These are phyloP conservation scores for Meghimatium bilineatum DNA, from an alignment of 2,888 invertebrate species.

Conservation along the genomic window DNA sequence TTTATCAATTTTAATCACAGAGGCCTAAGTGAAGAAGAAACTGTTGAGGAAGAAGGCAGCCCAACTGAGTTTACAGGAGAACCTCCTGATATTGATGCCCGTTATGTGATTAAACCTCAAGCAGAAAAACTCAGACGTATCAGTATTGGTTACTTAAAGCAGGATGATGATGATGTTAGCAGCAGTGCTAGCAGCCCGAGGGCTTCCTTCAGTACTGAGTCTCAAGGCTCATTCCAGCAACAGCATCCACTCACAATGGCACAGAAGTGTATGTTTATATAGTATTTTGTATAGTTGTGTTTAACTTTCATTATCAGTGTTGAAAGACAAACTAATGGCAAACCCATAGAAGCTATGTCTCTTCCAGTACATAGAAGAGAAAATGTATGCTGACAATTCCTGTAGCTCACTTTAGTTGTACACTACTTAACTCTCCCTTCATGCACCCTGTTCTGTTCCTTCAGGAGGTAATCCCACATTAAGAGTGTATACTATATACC, in stretches of 20 bases:
- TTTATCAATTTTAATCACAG: conserved; percentile 49
- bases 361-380: too few species aligned
- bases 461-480: too few species aligned
- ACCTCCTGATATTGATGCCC: conserved; percentile 66
- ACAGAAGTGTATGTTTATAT: conserved; percentile 31
- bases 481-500: too few species aligned
- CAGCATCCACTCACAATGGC: conserved; percentile 30
- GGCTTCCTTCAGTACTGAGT: conserved; percentile 45
- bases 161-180: conserved; percentile 46
- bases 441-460: too few species aligned
- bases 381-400: too few species aligned
- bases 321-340: too few species aligned
- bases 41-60: conserved; percentile 59
- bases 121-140: conserved; percentile 81
- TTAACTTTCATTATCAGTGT: not conserved
- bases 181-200: conserved; percentile 44
- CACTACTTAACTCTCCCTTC: too few species aligned
- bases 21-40: conserved; percentile 52
- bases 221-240: conserved; percentile 31
- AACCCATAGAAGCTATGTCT: too few species aligned
- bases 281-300: not conserved
- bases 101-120: conserved; percentile 72
- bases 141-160: conserved; percentile 87
- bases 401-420: too few species aligned
- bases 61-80: conserved; percentile 70